A percentile compares a stretch with the other conserved stretches of the same genome.
Evolutionary conservation across 2,888 invertebrate genomes (phyloP).

Genomic region (Torymus tubicola): DNA sequence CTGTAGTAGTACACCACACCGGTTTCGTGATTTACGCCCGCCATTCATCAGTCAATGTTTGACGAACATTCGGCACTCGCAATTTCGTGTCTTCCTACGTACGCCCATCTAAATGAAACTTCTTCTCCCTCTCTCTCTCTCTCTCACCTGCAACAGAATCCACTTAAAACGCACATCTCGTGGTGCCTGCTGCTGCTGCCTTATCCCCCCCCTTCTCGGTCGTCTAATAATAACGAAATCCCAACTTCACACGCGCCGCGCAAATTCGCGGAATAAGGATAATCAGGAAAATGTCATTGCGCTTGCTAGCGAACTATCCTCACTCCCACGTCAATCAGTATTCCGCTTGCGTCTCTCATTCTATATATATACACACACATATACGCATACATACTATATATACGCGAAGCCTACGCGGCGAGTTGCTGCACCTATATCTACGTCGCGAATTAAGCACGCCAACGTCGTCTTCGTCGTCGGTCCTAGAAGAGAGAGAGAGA

Average conservation of each 20-base stretch:
- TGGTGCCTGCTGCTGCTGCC: too few species aligned
- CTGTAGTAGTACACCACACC: too few species aligned
- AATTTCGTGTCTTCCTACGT: too few species aligned
- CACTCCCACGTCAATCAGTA: slow-evolving; percentile 47
- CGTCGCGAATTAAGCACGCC: slow-evolving; percentile 46
- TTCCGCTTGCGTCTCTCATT: slow-evolving; percentile 22
- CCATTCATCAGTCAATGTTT: background rate
- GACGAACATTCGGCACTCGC: background rate
- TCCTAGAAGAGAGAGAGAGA: background rate
- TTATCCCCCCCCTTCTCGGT: too few species aligned
- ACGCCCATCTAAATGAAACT: too few species aligned
- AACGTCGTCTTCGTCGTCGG: slow-evolving; percentile 29
- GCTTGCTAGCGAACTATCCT: background rate
- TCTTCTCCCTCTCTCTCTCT: too few species aligned
- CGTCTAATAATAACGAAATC: too few species aligned
- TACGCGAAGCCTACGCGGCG: slow-evolving; percentile 10
- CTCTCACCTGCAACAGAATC: too few species aligned
- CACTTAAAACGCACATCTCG: too few species aligned
- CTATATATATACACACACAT: background rate
- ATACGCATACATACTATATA: background rate
- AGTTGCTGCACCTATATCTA: background rate
- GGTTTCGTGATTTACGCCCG: too few species aligned
- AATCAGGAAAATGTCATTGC: slow-evolving; percentile 51
- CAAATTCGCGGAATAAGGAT: slow-evolving; percentile 51
- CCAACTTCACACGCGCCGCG: background rate